phyloP scores from a whole-genome alignment of 1,140 invertebrate genomes.

The Uloborus diversus region DNA sequence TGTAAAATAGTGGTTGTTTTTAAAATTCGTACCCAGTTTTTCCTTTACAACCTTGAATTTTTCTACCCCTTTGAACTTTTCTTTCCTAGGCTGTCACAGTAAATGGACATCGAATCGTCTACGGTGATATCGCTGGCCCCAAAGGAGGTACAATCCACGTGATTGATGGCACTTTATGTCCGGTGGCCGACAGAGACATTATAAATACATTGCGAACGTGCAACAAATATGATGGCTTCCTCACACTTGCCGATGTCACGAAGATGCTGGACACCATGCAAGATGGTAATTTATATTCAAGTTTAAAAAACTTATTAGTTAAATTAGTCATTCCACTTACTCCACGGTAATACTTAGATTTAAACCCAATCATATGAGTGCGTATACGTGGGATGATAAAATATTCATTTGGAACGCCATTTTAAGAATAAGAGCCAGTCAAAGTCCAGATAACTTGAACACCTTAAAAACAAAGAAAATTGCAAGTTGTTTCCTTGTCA shows the following conservation, averaged over 20 bases:
- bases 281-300: slow-evolving; percentile 55
- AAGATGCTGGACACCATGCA: slow-evolving; percentile 57
- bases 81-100: slow-evolving; percentile 57
- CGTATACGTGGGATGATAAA: background rate
- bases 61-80: background rate
- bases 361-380: too few relatives aligned
- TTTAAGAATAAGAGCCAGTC: too few relatives aligned
- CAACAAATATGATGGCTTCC: slow-evolving; percentile 61
- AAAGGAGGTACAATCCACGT: slow-evolving; percentile 59
- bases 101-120: slow-evolving; percentile 60
- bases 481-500: too few relatives aligned
- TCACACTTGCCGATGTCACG: slow-evolving; percentile 60
- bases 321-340: too few relatives aligned
- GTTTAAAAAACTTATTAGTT: too few relatives aligned
- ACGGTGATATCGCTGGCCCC: slow-evolving; percentile 58
- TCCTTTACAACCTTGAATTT: background rate
- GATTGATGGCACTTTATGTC: slow-evolving; percentile 61
- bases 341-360: too few relatives aligned
- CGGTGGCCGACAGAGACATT: slow-evolving; percentile 58
- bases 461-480: too few relatives aligned
- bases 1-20: background rate
- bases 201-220: slow-evolving; percentile 58
- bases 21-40: background rate
- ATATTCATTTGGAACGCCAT: background rate
- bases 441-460: too few relatives aligned